phyloP scores from a whole-genome alignment of 2,888 invertebrate genomes.

The Xestia sexstrigata region DNA sequence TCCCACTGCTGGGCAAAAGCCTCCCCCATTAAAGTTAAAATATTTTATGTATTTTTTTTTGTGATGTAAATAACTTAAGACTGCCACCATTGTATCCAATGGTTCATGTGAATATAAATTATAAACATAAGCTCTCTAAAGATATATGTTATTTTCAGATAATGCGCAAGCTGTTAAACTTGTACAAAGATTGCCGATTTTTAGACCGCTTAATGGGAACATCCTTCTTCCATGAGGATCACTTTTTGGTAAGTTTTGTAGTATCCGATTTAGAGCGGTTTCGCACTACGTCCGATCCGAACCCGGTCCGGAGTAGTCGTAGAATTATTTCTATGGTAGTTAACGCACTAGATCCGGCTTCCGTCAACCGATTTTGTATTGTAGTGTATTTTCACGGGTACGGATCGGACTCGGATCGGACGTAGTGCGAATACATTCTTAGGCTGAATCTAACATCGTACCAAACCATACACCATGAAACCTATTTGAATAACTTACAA shows the following conservation, averaged over 20 bases:
- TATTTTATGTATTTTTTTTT: not conserved
- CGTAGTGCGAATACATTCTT: too few species aligned
- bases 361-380: too few species aligned
- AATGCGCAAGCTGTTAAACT: slow-evolving; percentile 94
- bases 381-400: too few species aligned
- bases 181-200: slow-evolving; percentile 96
- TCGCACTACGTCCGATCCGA: too few species aligned
- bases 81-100: not conserved
- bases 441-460: not conserved
- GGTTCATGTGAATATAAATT: not conserved
- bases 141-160: slow-evolving; percentile 86
- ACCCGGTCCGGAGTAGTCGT: too few species aligned
- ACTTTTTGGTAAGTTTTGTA: slow-evolving; percentile 92
- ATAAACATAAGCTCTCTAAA: slow-evolving; percentile 32
- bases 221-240: slow-evolving; percentile 95
- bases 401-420: too few species aligned
- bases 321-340: too few species aligned
- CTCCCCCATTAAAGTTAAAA: not conserved
- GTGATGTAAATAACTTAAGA: not conserved
- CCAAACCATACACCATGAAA: not conserved
- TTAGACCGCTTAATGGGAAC: slow-evolving; percentile 96
- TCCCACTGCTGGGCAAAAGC: too few species aligned
- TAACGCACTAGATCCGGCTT: too few species aligned
- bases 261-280: not conserved
- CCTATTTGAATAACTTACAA: not conserved